Conservation (phyloP, 2,797 vertebrate genomes). For the Falco cherrug region DNA sequence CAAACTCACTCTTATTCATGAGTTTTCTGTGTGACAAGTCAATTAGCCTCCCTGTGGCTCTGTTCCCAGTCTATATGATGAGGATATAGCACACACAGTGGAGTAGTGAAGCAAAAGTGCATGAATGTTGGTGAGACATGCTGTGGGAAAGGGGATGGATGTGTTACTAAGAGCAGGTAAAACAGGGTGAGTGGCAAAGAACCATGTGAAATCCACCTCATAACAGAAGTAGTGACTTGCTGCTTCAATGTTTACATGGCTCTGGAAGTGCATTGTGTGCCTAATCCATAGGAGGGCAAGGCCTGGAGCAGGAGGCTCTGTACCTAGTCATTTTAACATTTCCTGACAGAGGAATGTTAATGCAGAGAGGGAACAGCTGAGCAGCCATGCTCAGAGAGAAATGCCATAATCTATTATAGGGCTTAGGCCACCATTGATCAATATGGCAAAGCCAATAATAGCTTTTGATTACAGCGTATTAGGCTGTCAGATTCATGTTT, state of each 20-base stretch:
- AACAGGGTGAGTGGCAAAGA: neutral
- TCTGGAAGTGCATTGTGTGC: neutral
- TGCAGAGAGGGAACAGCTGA: neutral
- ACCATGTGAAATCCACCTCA: rapidly evolving
- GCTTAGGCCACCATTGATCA: constrained; percentile 55
- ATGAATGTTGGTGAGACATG: neutral
- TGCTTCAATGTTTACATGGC: rapidly evolving
- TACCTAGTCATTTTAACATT: neutral
- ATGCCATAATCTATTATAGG: neutral
- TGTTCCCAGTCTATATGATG: neutral
- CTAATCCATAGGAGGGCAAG: neutral
- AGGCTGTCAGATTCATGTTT: constrained; percentile 62
- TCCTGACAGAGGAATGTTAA: constrained; percentile 27
- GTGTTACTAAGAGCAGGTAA: neutral
- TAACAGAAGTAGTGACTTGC: neutral
- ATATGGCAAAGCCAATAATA: constrained; percentile 70
- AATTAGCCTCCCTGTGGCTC: neutral
- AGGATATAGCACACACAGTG: neutral
- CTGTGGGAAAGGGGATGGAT: neutral
- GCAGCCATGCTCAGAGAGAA: neutral
- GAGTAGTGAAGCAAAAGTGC: neutral
- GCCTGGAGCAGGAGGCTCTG: neutral
- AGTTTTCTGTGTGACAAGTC: neutral
- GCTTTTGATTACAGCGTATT: constrained; percentile 69
- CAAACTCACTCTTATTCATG: neutral